phyloP scores from a whole-genome alignment of 2,797 vertebrate genomes.

The Potorous gilbertii region DNA sequence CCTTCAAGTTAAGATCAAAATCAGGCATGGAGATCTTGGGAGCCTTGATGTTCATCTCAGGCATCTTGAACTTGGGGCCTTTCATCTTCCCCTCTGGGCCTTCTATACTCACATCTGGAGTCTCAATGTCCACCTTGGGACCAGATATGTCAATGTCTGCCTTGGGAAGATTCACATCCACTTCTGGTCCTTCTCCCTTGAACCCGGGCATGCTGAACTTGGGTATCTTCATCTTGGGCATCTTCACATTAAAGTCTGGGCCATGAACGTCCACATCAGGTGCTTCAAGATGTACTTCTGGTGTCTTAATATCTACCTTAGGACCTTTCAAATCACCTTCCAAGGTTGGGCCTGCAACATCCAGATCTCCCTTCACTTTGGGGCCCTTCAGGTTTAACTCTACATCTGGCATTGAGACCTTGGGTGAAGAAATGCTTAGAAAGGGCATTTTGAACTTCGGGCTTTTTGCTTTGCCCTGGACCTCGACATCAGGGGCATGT shows the following conservation, averaged over 20 bases:
- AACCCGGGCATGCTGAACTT: constrained; percentile 78
- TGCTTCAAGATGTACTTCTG: constrained; percentile 72
- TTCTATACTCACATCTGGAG: constrained; percentile 70
- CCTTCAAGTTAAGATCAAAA: constrained; percentile 66
- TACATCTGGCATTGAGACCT: constrained; percentile 83
- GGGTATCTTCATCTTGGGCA: constrained; percentile 80
- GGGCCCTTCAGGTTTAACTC: constrained; percentile 79
- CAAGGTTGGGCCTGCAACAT: constrained; percentile 32
- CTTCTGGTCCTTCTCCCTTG: constrained; percentile 74
- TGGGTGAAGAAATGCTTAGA: constrained; percentile 80
- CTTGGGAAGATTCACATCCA: constrained; percentile 66
- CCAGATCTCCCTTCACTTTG: constrained; percentile 73
- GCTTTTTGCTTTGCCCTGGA: constrained; percentile 81
- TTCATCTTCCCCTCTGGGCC: constrained; percentile 80
- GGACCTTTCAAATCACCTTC: constrained; percentile 74
- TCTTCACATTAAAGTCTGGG: constrained; percentile 79
- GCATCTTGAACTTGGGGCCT: constrained; percentile 83
- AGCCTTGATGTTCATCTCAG: constrained; percentile 70
- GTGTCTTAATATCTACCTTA: constrained; percentile 65
- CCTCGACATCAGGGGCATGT: constrained; percentile 77
- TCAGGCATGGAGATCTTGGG: constrained; percentile 83
- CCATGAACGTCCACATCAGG: constrained; percentile 70
- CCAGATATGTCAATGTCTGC: constrained; percentile 54
- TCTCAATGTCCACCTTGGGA: constrained; percentile 68
- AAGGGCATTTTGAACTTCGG: constrained; percentile 80